Percentiles rank a stretch among this genome's conserved stretches.
phyloP scores from a whole-genome alignment of 2,797 vertebrate genomes.

The Hafferia zeledoni region DNA sequence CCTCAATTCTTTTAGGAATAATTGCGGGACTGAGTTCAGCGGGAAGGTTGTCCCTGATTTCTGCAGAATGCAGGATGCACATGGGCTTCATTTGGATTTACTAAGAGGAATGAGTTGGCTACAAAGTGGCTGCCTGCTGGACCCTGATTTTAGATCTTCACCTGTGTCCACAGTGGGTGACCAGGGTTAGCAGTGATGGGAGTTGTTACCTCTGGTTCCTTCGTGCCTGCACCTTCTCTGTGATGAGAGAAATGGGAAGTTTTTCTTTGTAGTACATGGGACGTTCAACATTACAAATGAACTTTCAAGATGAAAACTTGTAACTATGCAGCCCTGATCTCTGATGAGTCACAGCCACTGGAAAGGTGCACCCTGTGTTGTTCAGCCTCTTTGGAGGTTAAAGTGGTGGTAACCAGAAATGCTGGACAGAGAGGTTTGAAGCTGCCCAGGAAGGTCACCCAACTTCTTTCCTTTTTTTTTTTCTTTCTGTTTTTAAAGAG shows the following conservation, averaged over 20 bases:
- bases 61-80: not conserved
- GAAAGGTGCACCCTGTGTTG: fast-evolving
- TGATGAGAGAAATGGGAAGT: not conserved
- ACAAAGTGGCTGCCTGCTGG: not conserved
- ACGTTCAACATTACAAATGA: not conserved
- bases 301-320: not conserved
- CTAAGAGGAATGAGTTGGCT: not conserved
- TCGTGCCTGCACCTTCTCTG: not conserved
- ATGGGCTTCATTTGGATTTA: not conserved
- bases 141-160: not conserved
- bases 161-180: not conserved
- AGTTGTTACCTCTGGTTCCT: not conserved
- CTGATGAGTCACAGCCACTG: not conserved
- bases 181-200: not conserved
- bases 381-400: not conserved
- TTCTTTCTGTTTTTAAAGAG: not conserved
- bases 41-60: not conserved
- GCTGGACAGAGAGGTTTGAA: not conserved
- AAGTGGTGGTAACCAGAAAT: not conserved
- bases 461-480: not conserved
- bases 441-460: not conserved
- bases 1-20: not conserved
- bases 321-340: not conserved
- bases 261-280: not conserved
- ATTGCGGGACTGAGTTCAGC: not conserved